phyloP scores from a whole-genome alignment of 2,113 vertebrate species.

The Turnix velox region DNA sequence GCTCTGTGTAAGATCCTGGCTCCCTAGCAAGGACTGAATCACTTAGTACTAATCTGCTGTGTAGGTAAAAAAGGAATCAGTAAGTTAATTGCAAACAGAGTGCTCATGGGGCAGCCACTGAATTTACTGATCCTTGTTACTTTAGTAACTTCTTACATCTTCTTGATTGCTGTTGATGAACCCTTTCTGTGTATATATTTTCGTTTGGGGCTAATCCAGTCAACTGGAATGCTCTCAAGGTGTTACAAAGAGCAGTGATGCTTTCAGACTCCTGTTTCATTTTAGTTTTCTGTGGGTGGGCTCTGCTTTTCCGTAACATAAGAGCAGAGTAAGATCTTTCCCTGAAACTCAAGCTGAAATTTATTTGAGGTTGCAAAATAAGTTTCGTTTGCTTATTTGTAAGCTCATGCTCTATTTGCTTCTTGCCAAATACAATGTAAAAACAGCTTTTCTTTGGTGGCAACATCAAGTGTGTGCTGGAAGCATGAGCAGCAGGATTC shows the following conservation, averaged over 20 bases:
- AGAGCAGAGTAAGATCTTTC: neutral
- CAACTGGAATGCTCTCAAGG: conserved; percentile 29
- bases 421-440: conserved; percentile 11
- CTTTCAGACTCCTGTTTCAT: neutral
- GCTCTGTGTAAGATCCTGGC: fast-evolving
- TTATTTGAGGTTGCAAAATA: conserved; percentile 22
- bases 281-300: neutral
- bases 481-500: conserved; percentile 16
- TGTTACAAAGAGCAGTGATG: neutral
- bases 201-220: neutral
- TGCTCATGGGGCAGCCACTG: neutral
- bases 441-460: conserved; percentile 5
- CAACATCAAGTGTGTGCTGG: conserved; percentile 3
- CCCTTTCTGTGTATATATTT: neutral
- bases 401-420: neutral
- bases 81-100: neutral
- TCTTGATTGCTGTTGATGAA: neutral
- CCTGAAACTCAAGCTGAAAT: conserved; percentile 9
- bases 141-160: neutral
- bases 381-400: conserved; percentile 32
- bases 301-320: neutral
- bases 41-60: neutral
- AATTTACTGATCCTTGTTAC: neutral
- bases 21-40: neutral
- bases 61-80: neutral